phyloP scores from a whole-genome alignment of 2,888 invertebrate species.

The Machimus rusticus region DNA sequence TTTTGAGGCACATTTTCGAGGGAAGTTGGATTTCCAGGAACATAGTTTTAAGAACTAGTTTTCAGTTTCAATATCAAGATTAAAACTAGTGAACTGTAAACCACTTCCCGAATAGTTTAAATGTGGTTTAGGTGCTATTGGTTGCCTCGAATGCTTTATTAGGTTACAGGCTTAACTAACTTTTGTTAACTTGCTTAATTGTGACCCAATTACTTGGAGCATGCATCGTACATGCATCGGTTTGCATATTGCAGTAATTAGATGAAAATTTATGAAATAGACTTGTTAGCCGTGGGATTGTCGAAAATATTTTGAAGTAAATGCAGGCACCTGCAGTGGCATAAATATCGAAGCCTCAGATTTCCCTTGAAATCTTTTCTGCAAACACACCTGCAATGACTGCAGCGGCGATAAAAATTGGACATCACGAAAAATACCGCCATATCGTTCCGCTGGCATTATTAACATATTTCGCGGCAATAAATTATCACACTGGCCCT shows the following conservation, averaged over 20 bases:
- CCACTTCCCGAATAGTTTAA: background rate
- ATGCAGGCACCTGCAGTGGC: background rate
- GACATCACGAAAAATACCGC: background rate
- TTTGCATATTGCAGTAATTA: background rate
- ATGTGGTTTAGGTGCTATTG: background rate
- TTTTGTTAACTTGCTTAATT: background rate
- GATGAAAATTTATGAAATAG: background rate
- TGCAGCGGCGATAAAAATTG: background rate
- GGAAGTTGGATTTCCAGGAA: background rate
- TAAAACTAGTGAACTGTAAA: background rate
- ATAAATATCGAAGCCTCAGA: background rate
- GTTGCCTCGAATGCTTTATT: background rate
- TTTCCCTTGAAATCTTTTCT: background rate
- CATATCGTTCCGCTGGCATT: background rate
- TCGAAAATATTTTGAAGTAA: background rate
- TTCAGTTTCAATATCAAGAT: background rate
- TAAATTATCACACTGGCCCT: background rate
- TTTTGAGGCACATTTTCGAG: background rate
- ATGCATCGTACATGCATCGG: background rate
- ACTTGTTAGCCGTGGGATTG: background rate
- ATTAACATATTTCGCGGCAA: background rate
- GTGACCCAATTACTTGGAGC: background rate
- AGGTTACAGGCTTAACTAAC: background rate
- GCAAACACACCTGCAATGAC: background rate
- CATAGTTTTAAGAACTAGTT: background rate